Evolutionary conservation across 1,140 invertebrate species (phyloP).

Genomic region (Megathymus violae): DNA sequence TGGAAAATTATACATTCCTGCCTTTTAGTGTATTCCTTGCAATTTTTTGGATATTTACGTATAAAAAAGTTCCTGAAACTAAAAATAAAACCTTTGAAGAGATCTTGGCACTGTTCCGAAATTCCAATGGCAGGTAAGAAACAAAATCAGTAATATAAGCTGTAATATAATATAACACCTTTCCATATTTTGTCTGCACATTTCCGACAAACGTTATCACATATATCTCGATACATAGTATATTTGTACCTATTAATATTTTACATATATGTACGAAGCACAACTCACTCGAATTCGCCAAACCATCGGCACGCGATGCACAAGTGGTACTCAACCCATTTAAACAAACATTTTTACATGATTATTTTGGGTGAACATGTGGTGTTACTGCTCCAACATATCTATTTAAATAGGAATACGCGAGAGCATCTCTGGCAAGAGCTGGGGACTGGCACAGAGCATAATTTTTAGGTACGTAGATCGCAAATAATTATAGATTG

Average conservation of each 20-base stretch:
- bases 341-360: constrained; percentile 12
- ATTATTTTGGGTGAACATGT: constrained; percentile 22
- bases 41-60: constrained; percentile 98
- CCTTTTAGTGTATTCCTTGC: constrained; percentile 98
- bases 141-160: constrained; percentile 23
- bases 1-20: constrained; percentile 98
- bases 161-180: constrained; percentile 35
- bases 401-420: constrained; percentile 31
- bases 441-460: constrained; percentile 26
- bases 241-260: constrained; percentile 11
- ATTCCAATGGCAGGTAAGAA: constrained; percentile 92
- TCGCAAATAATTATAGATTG: constrained; percentile 24
- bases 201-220: constrained; percentile 30
- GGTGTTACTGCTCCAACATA: constrained; percentile 22
- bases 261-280: constrained; percentile 32
- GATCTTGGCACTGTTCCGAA: constrained; percentile 95
- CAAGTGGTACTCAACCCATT: constrained; percentile 36
- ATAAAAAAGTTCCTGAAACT: constrained; percentile 99
- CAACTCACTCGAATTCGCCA: constrained; percentile 44
- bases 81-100: constrained; percentile 99
- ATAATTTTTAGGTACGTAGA: constrained; percentile 33
- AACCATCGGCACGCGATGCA: constrained; percentile 67
- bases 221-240: constrained; percentile 36
- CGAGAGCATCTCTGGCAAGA: constrained; percentile 29
- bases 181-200: constrained; percentile 33